These are phyloP conservation scores for mouse (Mus musculus) DNA, from an alignment of 2,113 vertebrate species.

Conservation along the genomic window DNA sequence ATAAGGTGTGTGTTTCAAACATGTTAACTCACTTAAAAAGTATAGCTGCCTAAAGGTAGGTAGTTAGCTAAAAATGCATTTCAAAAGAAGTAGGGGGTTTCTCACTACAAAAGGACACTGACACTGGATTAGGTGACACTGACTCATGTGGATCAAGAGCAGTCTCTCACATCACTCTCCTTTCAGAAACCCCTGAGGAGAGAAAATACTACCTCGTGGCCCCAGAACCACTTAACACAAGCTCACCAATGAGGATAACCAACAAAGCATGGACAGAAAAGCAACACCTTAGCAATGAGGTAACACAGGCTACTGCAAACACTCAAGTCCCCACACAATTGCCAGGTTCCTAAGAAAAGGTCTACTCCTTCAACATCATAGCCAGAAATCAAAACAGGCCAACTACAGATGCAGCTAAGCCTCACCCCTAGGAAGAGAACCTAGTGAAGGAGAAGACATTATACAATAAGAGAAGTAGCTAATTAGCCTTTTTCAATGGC, in stretches of 20 bases:
- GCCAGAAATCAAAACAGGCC: slow-evolving; percentile 12
- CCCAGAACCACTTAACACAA: not conserved
- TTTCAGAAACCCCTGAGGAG: not conserved
- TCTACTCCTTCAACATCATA: not conserved
- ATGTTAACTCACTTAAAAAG: not conserved
- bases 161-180: not conserved
- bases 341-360: not conserved
- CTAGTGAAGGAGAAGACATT: not conserved
- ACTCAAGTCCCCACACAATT: not conserved
- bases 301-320: not conserved
- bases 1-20: not conserved
- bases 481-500: not conserved
- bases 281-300: not conserved
- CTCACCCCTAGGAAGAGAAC: not conserved
- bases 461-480: not conserved
- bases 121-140: not conserved
- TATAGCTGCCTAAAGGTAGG: not conserved
- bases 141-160: not conserved
- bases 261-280: not conserved
- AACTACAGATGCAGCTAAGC: not conserved
- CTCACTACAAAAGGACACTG: not conserved
- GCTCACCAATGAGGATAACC: not conserved
- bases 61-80: not conserved
- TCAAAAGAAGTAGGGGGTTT: not conserved
- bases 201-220: not conserved